phyloP scores from a whole-genome alignment of 2,113 vertebrate genomes.

The Hydrolagus affinis region DNA sequence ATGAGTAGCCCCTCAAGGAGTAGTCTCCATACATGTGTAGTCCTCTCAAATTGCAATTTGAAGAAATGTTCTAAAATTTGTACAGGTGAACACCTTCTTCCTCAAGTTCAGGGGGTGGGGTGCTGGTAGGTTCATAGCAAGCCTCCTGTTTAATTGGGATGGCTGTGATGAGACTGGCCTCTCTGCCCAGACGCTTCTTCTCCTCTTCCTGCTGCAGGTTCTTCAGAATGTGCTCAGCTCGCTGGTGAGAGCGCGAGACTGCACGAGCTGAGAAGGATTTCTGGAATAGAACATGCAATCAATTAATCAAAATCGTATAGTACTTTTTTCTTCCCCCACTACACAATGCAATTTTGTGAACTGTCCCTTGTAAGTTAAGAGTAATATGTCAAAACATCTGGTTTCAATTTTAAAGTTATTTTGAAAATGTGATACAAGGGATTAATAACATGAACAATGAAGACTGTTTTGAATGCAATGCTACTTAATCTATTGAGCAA shows the following conservation, averaged over 20 bases:
- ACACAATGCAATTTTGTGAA: not conserved
- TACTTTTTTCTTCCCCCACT: not conserved
- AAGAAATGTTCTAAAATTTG: not conserved
- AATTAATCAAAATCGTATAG: not conserved
- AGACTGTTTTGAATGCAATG: too few species aligned
- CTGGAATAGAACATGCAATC: slow-evolving; percentile 45
- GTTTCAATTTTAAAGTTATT: not conserved
- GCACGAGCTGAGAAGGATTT: slow-evolving; percentile 96
- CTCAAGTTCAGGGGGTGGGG: slow-evolving; percentile 85
- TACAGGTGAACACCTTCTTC: slow-evolving; percentile 72
- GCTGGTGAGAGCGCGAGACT: slow-evolving; percentile 91
- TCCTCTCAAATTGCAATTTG: not conserved
- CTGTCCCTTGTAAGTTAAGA: not conserved
- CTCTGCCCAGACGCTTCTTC: slow-evolving; percentile 83
- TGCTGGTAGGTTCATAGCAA: slow-evolving; percentile 90
- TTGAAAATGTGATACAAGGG: not conserved
- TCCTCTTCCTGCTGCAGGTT: slow-evolving; percentile 97
- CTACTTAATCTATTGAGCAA: too few species aligned
- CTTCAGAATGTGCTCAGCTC: slow-evolving; percentile 94
- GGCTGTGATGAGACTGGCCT: slow-evolving; percentile 94
- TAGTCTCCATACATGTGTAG: too few species aligned
- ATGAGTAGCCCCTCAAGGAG: too few species aligned
- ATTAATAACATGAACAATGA: too few species aligned
- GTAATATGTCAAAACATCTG: not conserved
- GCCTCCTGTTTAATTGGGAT: slow-evolving; percentile 94